Conservation (phyloP, 1,140 invertebrate species). For the Ceratina calcarata region DNA sequence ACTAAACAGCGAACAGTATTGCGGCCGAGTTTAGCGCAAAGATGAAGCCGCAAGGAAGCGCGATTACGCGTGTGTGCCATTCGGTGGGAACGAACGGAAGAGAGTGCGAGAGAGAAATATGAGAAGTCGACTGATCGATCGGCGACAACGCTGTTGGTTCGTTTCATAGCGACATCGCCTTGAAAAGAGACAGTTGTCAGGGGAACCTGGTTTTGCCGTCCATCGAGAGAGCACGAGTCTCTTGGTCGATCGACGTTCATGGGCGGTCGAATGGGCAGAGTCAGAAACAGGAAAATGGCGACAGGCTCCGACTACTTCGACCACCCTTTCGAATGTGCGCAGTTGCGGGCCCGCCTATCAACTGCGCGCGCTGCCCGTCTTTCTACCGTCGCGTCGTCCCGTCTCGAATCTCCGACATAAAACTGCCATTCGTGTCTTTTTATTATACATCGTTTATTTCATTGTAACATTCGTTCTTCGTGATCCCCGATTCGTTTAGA, state of each 20-base stretch:
- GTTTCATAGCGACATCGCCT: slow-evolving; percentile 37
- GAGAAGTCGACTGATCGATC: slow-evolving; percentile 51
- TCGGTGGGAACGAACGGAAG: not conserved
- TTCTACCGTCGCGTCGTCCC: not conserved
- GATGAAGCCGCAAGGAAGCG: slow-evolving; percentile 4
- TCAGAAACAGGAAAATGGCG: slow-evolving; percentile 55
- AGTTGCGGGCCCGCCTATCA: slow-evolving; percentile 44
- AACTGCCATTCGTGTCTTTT: not conserved
- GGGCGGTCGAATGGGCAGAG: slow-evolving; percentile 30
- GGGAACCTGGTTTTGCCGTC: slow-evolving; percentile 40
- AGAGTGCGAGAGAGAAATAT: slow-evolving; percentile 12
- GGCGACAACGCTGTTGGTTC: slow-evolving; percentile 29
- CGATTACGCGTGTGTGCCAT: too few relatives aligned
- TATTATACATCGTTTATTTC: too few relatives aligned
- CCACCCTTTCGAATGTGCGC: slow-evolving; percentile 42
- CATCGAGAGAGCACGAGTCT: slow-evolving; percentile 39
- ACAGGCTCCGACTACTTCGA: not conserved
- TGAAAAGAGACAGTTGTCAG: slow-evolving; percentile 30
- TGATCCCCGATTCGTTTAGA: not conserved
- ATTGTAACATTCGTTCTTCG: not conserved
- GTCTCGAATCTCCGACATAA: slow-evolving; percentile 22
- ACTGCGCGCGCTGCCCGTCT: slow-evolving; percentile 44
- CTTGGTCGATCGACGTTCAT: slow-evolving; percentile 45
- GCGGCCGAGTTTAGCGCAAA: not conserved
- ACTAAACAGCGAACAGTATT: not conserved